Percentiles rank a stretch among this genome's conserved stretches.
These are phyloP conservation scores for Corythoichthys haematopterus DNA, from an alignment of 2,113 vertebrate species.

Conservation along the genomic window DNA sequence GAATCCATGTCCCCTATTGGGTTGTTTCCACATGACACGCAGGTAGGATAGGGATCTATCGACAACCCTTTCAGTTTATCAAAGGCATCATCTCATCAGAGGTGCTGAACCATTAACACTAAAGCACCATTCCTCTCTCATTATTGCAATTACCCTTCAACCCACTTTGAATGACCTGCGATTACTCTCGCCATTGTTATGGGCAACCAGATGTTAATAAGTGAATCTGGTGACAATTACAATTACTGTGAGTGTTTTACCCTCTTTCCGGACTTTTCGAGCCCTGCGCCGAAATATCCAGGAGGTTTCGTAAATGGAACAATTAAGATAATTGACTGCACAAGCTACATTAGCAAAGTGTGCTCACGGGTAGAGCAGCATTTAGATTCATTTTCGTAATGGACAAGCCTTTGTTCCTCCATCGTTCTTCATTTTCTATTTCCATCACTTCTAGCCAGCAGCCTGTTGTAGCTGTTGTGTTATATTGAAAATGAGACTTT, in stretches of 20 bases:
- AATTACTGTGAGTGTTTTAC: slow-evolving; percentile 67
- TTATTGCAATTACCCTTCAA: slow-evolving; percentile 15
- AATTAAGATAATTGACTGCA: slow-evolving; percentile 77
- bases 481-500: slow-evolving; percentile 4
- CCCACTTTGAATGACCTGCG: slow-evolving; percentile 21
- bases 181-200: slow-evolving; percentile 47
- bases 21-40: not conserved
- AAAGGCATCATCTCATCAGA: slow-evolving; percentile 1
- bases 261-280: slow-evolving; percentile 60
- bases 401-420: slow-evolving; percentile 57
- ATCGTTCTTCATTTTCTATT: slow-evolving; percentile 60
- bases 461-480: slow-evolving; percentile 25
- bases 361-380: slow-evolving; percentile 47
- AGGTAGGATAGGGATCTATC: not conserved
- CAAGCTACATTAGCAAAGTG: slow-evolving; percentile 71
- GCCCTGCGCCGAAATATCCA: slow-evolving; percentile 57
- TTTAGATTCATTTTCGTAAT: slow-evolving; percentile 74
- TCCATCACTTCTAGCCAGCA: slow-evolving; percentile 35
- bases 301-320: slow-evolving; percentile 68
- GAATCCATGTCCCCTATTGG: not conserved
- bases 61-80: not conserved
- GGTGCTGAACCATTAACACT: slow-evolving; percentile 11
- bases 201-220: slow-evolving; percentile 45
- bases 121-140: slow-evolving; percentile 18
- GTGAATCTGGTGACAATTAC: slow-evolving; percentile 65